Base-by-base conservation (phyloP, 2,113 vertebrate species). In the Hippocampus barbouri region DNA sequence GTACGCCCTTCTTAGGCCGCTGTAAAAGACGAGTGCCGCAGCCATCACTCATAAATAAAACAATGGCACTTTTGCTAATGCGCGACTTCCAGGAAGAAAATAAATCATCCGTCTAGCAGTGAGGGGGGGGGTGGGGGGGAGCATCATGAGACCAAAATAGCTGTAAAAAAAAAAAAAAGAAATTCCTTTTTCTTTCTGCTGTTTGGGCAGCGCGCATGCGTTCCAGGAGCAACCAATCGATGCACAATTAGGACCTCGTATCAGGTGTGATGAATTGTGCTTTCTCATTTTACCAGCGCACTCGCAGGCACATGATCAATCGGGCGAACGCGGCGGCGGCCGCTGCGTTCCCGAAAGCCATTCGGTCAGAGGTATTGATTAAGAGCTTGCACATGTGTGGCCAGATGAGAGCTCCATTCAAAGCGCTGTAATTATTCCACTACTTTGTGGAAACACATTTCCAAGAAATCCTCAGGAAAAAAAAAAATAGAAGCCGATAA, bases 241-340 rank as follows among this genome's bases (percentile, higher is more conserved):
- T 87, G 84, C 15, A 30, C 90, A 89, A 90, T 90, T 87, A 91
- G 84, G 63, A 87, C 89, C 87, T 87, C 85, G 83, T 87, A 88
- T 88, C 87, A 84, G 82, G 81, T 79, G 66, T 86, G 86, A 88
- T 89, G 80, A 89, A 90, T 85, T 81, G 87, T 89, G 85, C 84
- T 85, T 85, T 81, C 81, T 83, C 3, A 79, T 85, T 82, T 77
- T 82, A 69, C 78, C 75, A 73, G 78, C 60, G 79, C 57, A 82
- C 78, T 61, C 79, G 86, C 78, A 79, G 88, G 88, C 81, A 88
- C 78, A 73, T 85, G 85, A 89, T 90, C 86, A 89, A 86, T 90
- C 61, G 69, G 63, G 76, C 77, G 81, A 85, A 78, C 70, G 70
- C 38, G 15, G 62, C n/a, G 9, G 14, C 30, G 2, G 30, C 38